Base-by-base conservation (phyloP, 2,113 vertebrate species). In the Cheirogaleus medius region DNA sequence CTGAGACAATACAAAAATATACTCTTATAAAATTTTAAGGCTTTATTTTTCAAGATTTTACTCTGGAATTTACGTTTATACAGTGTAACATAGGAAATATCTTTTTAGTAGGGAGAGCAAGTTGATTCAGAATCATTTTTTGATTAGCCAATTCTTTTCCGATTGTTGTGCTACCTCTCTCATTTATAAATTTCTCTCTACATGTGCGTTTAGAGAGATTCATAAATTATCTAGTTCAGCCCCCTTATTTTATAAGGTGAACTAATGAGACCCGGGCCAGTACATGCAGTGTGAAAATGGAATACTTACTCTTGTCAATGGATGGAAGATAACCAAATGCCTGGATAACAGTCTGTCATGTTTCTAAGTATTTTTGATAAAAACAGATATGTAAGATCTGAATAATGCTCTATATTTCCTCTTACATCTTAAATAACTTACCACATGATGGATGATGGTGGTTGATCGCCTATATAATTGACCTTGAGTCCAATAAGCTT, bases 121-220 rank as follows among this genome's bases (percentile, higher is more conserved):
- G 66, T 88, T 95, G 32, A 63, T 23, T 80, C 7, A 37, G 25
- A 91, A 91, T n/a, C 10, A 84, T 10, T 73, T 44, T 93, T 68
- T 78, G 52, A 76, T 54, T 27, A 54, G 8, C 11, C 27, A 56
- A 5, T 54, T 81, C 14, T 32, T 95, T 56, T 86, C 56, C 83
- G 27, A 58, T 84, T 68, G 11, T 47, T 94, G 32, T 64, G 8
- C 34, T 80, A 21, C 25, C 2, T 58, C 49, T 56, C 20, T 94
- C 42, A 39, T 42, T 71, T 88, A 54, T 68, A 69, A 77, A 0
- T 91, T 83, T 18, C 34, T 27, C 9, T 85, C 25, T 91, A 15
- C 25, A 9, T 76, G 39, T 60, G 42, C 5, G 6, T 88, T 39
- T 91, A 80, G 64, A 39, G 12, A 68, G n/a, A 54, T 27, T 4